A percentile compares a stretch with the other conserved stretches of the same genome.
Conservation (phyloP, 2,113 vertebrate species). For the Trogon surrucura region DNA sequence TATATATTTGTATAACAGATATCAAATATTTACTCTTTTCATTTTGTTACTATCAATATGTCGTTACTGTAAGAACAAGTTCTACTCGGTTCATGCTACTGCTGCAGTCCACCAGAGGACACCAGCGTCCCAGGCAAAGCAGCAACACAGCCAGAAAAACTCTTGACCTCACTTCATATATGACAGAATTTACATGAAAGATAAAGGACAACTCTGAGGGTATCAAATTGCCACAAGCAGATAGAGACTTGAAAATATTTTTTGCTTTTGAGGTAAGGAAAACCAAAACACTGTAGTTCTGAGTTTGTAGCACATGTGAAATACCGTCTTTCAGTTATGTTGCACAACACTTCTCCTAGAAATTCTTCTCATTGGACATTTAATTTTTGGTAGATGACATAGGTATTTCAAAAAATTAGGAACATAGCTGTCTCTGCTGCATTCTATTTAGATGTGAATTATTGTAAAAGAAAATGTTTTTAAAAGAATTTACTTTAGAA, state of each 20-base stretch:
- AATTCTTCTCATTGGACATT: neutral
- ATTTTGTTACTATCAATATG: neutral
- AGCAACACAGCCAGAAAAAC: neutral
- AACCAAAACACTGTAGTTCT: neutral
- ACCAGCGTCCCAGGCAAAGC: neutral
- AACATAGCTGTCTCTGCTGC: neutral
- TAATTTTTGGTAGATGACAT: neutral
- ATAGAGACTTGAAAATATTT: neutral
- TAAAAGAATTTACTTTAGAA: neutral
- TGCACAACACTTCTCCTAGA: neutral
- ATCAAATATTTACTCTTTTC: neutral
- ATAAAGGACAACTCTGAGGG: neutral
- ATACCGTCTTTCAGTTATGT: neutral
- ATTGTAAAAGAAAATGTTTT: neutral
- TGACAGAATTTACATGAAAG: neutral
- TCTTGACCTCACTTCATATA: neutral
- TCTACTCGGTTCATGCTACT: neutral
- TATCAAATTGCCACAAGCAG: neutral
- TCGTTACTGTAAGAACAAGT: neutral
- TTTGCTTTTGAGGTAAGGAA: neutral
- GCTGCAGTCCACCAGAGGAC: constrained; percentile 58
- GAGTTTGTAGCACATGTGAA: neutral
- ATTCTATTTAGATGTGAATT: neutral
- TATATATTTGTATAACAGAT: neutral
- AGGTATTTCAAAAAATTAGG: neutral